These are phyloP conservation scores for Leucoma salicis DNA, from an alignment of 2,888 invertebrate genomes.

Conservation along the genomic window DNA sequence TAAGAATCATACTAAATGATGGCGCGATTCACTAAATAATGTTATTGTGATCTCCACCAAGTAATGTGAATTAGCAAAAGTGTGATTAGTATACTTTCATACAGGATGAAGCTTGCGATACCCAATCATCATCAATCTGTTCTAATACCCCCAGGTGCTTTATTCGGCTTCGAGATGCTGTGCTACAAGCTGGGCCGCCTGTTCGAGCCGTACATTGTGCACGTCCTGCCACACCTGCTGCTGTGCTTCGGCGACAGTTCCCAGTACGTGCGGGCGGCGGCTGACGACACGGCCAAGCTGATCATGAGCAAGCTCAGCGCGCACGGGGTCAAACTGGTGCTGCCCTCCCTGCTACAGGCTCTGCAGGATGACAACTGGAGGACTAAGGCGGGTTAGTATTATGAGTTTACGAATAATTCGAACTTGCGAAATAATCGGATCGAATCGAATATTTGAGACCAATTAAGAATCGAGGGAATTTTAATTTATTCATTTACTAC, in stretches of 20 bases:
- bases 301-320: slow-evolving; percentile 97
- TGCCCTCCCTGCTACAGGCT: slow-evolving; percentile 96
- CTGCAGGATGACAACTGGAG: slow-evolving; percentile 99
- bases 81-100: no score
- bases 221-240: slow-evolving; percentile 96
- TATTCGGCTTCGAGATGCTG: slow-evolving; percentile 98
- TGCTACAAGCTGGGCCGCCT: slow-evolving; percentile 96
- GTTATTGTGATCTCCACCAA: no score
- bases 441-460: no score
- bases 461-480: no score
- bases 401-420: no score
- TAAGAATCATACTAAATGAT: no score
- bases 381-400: slow-evolving; percentile 92
- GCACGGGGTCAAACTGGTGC: slow-evolving; percentile 98
- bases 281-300: slow-evolving; percentile 97
- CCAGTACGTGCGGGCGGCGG: slow-evolving; percentile 97
- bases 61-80: no score
- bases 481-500: no score
- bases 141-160: slow-evolving; percentile 83
- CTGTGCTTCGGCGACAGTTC: slow-evolving; percentile 98
- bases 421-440: no score
- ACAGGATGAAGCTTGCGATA: no score
- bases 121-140: no score
- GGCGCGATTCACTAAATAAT: no score
- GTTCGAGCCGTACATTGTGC: slow-evolving; percentile 99